A percentile compares a stretch with the other conserved stretches of the same genome.
Conservation (phyloP, 2,888 invertebrate genomes). For the Aleiodes alternator region DNA sequence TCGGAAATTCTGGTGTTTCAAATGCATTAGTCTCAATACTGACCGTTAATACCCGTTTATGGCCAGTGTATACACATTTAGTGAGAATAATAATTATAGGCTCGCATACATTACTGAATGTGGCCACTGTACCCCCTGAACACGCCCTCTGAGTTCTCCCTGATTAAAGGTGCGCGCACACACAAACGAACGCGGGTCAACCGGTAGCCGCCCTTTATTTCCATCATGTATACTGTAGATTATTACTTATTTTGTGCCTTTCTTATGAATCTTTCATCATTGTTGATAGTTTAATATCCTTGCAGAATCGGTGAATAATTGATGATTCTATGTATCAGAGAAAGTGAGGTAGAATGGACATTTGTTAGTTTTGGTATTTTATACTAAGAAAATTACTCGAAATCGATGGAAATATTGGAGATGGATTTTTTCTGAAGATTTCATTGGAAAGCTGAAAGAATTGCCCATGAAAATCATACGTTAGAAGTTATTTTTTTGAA, state of each 20-base stretch:
- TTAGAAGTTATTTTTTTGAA: too few species aligned
- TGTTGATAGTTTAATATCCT: neutral
- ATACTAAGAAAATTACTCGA: too few species aligned
- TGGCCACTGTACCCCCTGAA: constrained; percentile 64
- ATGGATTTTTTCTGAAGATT: too few species aligned
- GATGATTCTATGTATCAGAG: too few species aligned
- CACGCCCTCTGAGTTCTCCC: constrained; percentile 73
- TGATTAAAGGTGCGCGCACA: constrained; percentile 67
- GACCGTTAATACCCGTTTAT: constrained; percentile 71
- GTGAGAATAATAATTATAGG: constrained; percentile 68
- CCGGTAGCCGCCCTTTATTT: constrained; percentile 72
- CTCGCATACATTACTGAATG: constrained; percentile 70
- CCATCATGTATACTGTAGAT: constrained; percentile 19
- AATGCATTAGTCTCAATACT: constrained; percentile 61
- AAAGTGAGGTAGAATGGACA: too few species aligned
- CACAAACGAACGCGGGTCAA: constrained; percentile 54
- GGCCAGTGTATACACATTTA: constrained; percentile 52
- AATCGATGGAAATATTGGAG: too few species aligned
- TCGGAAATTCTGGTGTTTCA: neutral
- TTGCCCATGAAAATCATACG: too few species aligned
- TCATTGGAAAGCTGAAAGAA: too few species aligned
- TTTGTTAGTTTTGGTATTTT: too few species aligned
- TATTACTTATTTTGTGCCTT: constrained; percentile 18
- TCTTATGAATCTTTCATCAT: constrained; percentile 27
- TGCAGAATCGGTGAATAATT: too few species aligned